Evolutionary conservation across 2,797 vertebrate genomes (phyloP).

Genomic region (Falco peregrinus): DNA sequence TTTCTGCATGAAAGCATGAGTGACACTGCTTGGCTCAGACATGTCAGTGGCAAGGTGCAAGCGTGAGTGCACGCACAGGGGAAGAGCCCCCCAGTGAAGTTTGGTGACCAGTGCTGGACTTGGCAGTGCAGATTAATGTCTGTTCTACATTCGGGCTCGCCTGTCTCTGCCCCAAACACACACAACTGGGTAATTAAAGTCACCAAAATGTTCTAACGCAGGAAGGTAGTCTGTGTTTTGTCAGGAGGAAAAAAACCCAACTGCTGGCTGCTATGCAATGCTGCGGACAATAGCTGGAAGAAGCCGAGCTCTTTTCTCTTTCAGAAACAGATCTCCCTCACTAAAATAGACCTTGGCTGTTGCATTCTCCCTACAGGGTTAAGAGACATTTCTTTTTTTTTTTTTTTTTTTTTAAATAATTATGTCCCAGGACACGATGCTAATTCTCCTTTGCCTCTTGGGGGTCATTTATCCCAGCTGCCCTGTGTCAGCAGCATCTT

Average conservation of each 20-base stretch:
- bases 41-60: fast-evolving
- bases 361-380: not conserved
- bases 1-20: not conserved
- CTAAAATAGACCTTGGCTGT: not conserved
- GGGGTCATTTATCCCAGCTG: not conserved
- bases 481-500: not conserved
- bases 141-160: not conserved
- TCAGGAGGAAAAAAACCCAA: not conserved
- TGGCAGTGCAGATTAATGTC: not conserved
- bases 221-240: slow-evolving; percentile 35
- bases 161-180: not conserved
- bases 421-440: not conserved
- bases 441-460: not conserved
- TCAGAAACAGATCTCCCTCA: not conserved
- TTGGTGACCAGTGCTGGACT: not conserved
- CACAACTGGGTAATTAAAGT: slow-evolving; percentile 31
- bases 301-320: slow-evolving; percentile 1
- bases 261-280: not conserved
- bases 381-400: not conserved
- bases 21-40: fast-evolving
- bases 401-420: not conserved
- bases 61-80: fast-evolving
- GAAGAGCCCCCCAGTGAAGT: not conserved
- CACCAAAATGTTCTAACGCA: not conserved
- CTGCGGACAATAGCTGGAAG: slow-evolving; percentile 14